A percentile compares a stretch with the other conserved stretches of the same genome.
These are phyloP conservation scores for Myopa tessellatipennis DNA, from an alignment of 2,888 invertebrate genomes.

Conservation along the genomic window DNA sequence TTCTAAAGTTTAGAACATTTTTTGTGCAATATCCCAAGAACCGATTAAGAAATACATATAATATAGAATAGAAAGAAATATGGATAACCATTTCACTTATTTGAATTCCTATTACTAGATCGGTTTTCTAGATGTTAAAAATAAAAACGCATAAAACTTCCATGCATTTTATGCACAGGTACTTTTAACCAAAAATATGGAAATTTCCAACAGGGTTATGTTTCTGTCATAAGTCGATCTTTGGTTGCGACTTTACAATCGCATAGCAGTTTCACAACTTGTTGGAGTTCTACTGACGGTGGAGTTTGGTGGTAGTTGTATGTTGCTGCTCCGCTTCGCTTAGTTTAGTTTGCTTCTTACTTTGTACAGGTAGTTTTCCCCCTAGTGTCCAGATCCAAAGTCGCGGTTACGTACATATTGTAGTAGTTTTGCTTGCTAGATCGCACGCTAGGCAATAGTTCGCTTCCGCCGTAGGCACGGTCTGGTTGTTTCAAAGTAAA, in stretches of 20 bases:
- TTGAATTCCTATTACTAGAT: too few relatives aligned
- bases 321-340: conserved; percentile 43
- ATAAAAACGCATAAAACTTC: too few relatives aligned
- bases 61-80: too few relatives aligned
- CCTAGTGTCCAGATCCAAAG: conserved; percentile 54
- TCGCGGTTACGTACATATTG: conserved; percentile 25
- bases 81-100: too few relatives aligned
- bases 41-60: too few relatives aligned
- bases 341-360: conserved; percentile 25
- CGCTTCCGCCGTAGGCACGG: conserved; percentile 33
- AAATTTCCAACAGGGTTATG: conserved; percentile 20
- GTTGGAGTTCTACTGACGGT: conserved; percentile 24
- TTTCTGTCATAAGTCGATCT: conserved; percentile 18
- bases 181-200: too few relatives aligned
- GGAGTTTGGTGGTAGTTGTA: conserved; percentile 36
- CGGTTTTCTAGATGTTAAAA: too few relatives aligned
- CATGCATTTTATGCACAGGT: too few relatives aligned
- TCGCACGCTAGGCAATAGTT: conserved; percentile 22
- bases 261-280: conserved; percentile 25
- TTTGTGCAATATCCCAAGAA: too few relatives aligned
- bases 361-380: conserved; percentile 48
- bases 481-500: background rate
- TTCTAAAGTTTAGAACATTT: too few relatives aligned
- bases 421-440: conserved; percentile 18
- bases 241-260: conserved; percentile 1